Base-by-base conservation (phyloP, 2,113 vertebrate species). In the Sula dactylatra region DNA sequence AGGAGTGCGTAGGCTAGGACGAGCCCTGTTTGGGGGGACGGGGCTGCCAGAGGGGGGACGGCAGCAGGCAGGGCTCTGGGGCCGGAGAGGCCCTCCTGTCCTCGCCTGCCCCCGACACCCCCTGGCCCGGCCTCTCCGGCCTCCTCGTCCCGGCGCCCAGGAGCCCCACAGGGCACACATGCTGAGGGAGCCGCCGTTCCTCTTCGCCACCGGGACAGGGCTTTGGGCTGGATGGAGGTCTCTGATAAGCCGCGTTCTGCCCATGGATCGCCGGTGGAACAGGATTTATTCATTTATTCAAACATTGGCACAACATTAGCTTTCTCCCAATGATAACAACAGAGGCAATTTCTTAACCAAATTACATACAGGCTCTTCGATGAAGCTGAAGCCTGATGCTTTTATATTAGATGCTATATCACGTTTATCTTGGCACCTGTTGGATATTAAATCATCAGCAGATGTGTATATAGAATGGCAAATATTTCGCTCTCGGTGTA, bases 121-220 rank as follows among this genome's bases (percentile, higher is more conserved):
- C 17, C 66, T 13, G 8, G 2, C 40, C 50, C 5, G 0, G 54
- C 14, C 34, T 38, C 29, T 44, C 24, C 55, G 32, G 49, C 36
- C 32, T 61, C 22, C 26, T 38, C 45, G 24, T 54, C 8, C 3
- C 1, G 0, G 38, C 7, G 5, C 11, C 7, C 3, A 0, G 22
- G 36, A 18, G 4, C 26, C 31, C 34, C 8, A 2, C 5, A 9
- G n/a, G 29, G 31, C 56, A 40, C 7, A 2, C 3, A 20, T 50
- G 69, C 15, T 49, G 62, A 45, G 25, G 44, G 22, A 70, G 27
- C 24, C 56, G 61, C 38, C 40, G 2, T 42, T 45, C n/a, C 13
- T 16, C 19, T 24, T 54, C 1, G 0, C 18, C 16, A 20, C 36
- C 18, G 8, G 73, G 5, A 40, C 50, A 16, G 22, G 18, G 31